Conservation (phyloP, 2,113 vertebrate genomes). For the Dipodomys spectabilis region DNA sequence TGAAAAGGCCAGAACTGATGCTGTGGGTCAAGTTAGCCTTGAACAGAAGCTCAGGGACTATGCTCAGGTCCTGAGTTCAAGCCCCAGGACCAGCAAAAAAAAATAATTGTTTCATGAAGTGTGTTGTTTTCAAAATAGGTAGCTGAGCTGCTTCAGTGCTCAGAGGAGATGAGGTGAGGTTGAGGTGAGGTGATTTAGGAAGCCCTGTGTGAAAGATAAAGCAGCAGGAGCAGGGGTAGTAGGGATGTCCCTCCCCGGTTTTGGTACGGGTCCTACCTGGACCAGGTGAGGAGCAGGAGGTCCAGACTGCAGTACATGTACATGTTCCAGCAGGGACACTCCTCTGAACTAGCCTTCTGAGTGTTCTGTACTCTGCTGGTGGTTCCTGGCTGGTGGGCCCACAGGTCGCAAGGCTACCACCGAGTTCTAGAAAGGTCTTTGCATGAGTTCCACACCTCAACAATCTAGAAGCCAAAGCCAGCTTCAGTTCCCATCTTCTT, state of each 20-base stretch:
- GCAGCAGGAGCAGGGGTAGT: fast-evolving
- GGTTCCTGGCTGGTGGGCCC: too few relatives aligned
- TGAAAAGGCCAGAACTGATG: too few relatives aligned
- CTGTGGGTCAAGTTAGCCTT: too few relatives aligned
- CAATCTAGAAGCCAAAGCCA: not conserved
- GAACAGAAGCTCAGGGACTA: too few relatives aligned
- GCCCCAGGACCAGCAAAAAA: too few relatives aligned
- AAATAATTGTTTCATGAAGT: too few relatives aligned
- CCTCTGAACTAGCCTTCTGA: not conserved
- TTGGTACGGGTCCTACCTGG: not conserved
- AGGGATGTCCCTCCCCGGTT: not conserved
- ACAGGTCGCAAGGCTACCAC: too few relatives aligned
- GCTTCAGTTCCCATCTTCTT: too few relatives aligned
- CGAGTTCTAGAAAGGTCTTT: not conserved
- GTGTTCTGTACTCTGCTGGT: not conserved
- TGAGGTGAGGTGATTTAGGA: not conserved
- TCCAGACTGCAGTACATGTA: fast-evolving
- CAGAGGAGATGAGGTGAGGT: not conserved
- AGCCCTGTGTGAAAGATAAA: not conserved
- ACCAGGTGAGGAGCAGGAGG: too few relatives aligned
- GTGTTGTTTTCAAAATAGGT: not conserved
- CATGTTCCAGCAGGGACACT: not conserved
- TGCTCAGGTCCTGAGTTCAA: too few relatives aligned
- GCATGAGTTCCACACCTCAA: not conserved
- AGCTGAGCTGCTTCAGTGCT: not conserved